Base-by-base conservation (phyloP, 2,888 invertebrate genomes). In the Holacanthella duospinosa region DNA sequence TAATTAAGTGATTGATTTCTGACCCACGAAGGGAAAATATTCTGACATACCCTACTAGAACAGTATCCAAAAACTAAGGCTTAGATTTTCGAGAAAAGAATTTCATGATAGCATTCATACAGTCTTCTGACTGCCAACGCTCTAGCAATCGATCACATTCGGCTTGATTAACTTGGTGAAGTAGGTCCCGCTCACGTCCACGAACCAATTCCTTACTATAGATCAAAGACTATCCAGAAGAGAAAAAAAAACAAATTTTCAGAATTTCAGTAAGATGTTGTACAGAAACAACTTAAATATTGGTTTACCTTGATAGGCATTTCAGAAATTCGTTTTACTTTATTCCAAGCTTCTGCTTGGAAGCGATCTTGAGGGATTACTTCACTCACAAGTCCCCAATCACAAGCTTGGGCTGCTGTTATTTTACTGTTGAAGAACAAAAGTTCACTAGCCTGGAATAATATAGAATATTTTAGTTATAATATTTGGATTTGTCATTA, bases 301-400 rank as follows among this genome's bases (percentile, higher is more conserved):
- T 54, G 27, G 9, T 44, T 60, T 68, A 74, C 71, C 56, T 74
- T 74, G 16, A 71, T 56, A 1, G 80, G 79, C 16, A 79, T 73
- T 53, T 76, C 71, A 3, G 78, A 74, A 59, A 74, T 74, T 26
- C 75, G 72, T 44, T 76, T 67, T 2, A 81, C 67, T 61, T 74
- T 74, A 2, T 74, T 73, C 82, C 82, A 85, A 36, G 84, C 82
- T 74, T 82, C 73, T 76, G 76, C 78, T 59, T 85, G 78, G 60
- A 88, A 77, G 59, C 84, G 80, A 26, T 81, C 78, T 44, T 82
- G 78, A 64, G 87, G 86, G 71, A 88, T 86, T 19, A 95, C 80
- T 75, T 86, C 83, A 16, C 90, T 86, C 0, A 95, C 84, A 62
- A 96, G 84, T 28, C 90, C 88, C 74, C 82, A 82, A 53, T 84